A percentile compares a stretch with the other conserved stretches of the same genome.
phyloP scores from a whole-genome alignment of 2,888 invertebrate genomes.

The Hydropsyche betteni region DNA sequence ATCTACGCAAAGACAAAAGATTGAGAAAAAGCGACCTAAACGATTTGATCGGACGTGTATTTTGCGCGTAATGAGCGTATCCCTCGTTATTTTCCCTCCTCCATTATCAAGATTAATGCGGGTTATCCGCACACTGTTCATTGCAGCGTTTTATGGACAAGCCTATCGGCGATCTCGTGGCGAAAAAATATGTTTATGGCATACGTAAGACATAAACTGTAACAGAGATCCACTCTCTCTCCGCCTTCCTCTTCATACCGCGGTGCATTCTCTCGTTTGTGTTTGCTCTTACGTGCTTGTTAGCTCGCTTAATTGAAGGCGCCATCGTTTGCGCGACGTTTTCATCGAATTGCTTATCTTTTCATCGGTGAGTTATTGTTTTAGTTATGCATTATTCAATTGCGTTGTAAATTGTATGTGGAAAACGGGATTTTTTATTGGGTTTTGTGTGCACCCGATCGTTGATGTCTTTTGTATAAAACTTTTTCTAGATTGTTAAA shows the following conservation, averaged over 20 bases:
- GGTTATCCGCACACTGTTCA: neutral
- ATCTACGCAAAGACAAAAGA: no score
- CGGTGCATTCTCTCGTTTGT: neutral
- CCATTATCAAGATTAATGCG: slow-evolving; percentile 26
- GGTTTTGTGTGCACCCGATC: neutral
- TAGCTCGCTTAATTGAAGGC: slow-evolving; percentile 10
- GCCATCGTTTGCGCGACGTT: slow-evolving; percentile 1
- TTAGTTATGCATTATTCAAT: no score
- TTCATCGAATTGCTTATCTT: neutral
- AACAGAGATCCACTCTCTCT: slow-evolving; percentile 4
- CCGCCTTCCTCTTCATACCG: neutral
- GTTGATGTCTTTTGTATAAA: neutral
- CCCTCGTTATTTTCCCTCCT: slow-evolving; percentile 3
- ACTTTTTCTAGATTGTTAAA: neutral
- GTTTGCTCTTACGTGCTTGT: neutral
- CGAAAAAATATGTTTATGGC: slow-evolving; percentile 30
- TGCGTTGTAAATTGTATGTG: neutral
- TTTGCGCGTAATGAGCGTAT: neutral
- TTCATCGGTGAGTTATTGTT: no score
- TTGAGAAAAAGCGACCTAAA: no score
- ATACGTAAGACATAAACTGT: neutral
- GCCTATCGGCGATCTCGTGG: slow-evolving; percentile 2
- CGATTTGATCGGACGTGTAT: no score
- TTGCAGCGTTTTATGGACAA: neutral
- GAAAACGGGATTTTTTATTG: neutral